Percentiles rank a stretch among this genome's conserved stretches.
phyloP scores from a whole-genome alignment of 2,113 vertebrate species.

The Nycticryphes semicollaris region DNA sequence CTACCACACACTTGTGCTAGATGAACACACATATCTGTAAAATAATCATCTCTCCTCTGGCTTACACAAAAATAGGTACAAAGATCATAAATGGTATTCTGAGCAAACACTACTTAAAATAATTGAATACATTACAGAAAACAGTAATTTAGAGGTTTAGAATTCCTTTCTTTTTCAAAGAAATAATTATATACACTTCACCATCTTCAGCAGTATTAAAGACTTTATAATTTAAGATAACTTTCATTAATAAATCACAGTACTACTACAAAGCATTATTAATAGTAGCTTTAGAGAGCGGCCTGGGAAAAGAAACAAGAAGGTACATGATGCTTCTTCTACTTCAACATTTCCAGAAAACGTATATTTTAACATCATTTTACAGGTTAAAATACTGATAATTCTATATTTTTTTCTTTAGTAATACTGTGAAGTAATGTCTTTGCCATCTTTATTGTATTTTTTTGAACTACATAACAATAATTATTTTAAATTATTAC shows the following conservation, averaged over 20 bases:
- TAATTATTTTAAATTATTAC: constrained; percentile 72
- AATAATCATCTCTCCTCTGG: neutral
- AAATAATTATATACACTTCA: constrained; percentile 65
- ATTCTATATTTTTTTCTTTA: constrained; percentile 70
- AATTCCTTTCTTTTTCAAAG: constrained; percentile 59
- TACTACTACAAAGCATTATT: constrained; percentile 57
- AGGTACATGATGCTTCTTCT: neutral
- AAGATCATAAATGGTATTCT: constrained; percentile 17
- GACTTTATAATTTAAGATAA: constrained; percentile 57
- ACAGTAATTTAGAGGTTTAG: constrained; percentile 68
- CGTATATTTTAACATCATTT: constrained; percentile 67
- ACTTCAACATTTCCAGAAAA: constrained; percentile 56
- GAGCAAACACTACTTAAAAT: constrained; percentile 44
- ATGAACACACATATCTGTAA: neutral
- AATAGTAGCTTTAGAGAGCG: constrained; percentile 33
- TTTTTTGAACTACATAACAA: constrained; percentile 65
- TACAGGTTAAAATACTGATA: constrained; percentile 69
- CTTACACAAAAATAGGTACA: constrained; percentile 12
- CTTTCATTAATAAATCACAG: constrained; percentile 70
- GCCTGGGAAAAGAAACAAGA: constrained; percentile 51
- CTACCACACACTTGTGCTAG: neutral
- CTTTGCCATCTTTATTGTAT: constrained; percentile 58
- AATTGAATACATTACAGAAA: constrained; percentile 44
- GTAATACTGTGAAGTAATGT: constrained; percentile 64
- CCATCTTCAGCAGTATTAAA: constrained; percentile 64